phyloP scores from a whole-genome alignment of 2,888 invertebrate species.

The Andrena marginata region DNA sequence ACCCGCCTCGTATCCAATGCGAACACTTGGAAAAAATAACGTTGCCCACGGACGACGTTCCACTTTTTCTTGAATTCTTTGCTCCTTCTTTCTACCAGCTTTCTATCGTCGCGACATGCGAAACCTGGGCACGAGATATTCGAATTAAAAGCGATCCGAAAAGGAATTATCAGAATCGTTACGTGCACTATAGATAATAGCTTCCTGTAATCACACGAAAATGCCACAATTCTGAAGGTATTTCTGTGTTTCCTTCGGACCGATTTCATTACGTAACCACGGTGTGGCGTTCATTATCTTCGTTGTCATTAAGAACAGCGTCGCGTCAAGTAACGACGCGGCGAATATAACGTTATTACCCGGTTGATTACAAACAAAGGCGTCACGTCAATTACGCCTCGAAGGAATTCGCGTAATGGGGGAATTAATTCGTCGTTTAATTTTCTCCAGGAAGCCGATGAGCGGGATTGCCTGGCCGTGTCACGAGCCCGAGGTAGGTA shows the following conservation, averaged over 20 bases:
- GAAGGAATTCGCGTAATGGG: conserved; percentile 39
- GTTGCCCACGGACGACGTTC: neutral
- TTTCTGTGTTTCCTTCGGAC: neutral
- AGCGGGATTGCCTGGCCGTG: conserved; percentile 10
- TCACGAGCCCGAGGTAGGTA: conserved; percentile 31
- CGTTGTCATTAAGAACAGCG: conserved; percentile 12
- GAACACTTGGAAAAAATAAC: conserved; percentile 1
- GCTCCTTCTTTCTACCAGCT: neutral
- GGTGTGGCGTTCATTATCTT: conserved; percentile 10
- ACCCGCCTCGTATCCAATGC: neutral
- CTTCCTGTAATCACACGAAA: neutral
- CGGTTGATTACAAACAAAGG: conserved; percentile 36
- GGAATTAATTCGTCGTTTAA: conserved; percentile 46
- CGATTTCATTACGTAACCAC: conserved; percentile 12
- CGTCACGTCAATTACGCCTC: conserved; percentile 42
- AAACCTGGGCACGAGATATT: too few relatives aligned
- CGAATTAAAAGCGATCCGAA: too few relatives aligned
- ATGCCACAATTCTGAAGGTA: neutral
- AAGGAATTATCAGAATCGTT: neutral
- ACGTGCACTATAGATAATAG: too few relatives aligned
- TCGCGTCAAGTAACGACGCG: conserved; percentile 20
- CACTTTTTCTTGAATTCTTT: conserved; percentile 5
- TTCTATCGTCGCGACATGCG: neutral
- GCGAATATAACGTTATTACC: conserved; percentile 46
- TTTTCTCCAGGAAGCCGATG: conserved; percentile 46